A percentile compares a stretch with the other conserved stretches of the same genome.
phyloP scores from a whole-genome alignment of 2,888 invertebrate genomes.

The Sphinx pinastri region DNA sequence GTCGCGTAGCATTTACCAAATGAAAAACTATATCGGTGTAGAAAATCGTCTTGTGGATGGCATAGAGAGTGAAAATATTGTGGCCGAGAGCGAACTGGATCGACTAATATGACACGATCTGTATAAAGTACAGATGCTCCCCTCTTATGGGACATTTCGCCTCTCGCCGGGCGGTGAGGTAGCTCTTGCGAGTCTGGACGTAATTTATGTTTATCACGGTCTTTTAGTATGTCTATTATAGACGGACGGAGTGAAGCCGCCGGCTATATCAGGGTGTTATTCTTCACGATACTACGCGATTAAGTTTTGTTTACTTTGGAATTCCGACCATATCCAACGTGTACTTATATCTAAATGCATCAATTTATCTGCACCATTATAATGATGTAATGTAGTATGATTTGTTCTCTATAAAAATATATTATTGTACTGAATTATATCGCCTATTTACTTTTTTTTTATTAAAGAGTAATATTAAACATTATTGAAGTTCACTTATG shows the following conservation, averaged over 20 bases:
- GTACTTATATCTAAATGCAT: constrained; percentile 1
- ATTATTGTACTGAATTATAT: background rate
- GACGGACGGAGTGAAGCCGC: constrained; percentile 55
- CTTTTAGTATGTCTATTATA: constrained; percentile 66
- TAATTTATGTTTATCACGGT: constrained; percentile 55
- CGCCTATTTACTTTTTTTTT: background rate
- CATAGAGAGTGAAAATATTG: constrained; percentile 76
- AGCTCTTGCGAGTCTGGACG: constrained; percentile 43
- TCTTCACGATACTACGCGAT: constrained; percentile 48
- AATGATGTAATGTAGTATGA: background rate
- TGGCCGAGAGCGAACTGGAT: constrained; percentile 52
- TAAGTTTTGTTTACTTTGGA: constrained; percentile 62
- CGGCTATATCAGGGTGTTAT: constrained; percentile 59
- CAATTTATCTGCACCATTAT: background rate
- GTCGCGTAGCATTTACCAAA: constrained; percentile 55
- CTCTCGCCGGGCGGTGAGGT: constrained; percentile 30
- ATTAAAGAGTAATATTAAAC: too few relatives aligned
- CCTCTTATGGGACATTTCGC: constrained; percentile 25
- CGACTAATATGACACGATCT: constrained; percentile 53
- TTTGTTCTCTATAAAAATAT: background rate
- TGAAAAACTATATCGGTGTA: constrained; percentile 77
- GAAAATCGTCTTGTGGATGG: constrained; percentile 70
- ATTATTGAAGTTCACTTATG: too few relatives aligned
- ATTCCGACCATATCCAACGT: constrained; percentile 46
- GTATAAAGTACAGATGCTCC: constrained; percentile 35